Percentiles rank a stretch among this genome's conserved stretches.
phyloP scores from a whole-genome alignment of 2,797 vertebrate genomes.

The Kryptopterus vitreolus region DNA sequence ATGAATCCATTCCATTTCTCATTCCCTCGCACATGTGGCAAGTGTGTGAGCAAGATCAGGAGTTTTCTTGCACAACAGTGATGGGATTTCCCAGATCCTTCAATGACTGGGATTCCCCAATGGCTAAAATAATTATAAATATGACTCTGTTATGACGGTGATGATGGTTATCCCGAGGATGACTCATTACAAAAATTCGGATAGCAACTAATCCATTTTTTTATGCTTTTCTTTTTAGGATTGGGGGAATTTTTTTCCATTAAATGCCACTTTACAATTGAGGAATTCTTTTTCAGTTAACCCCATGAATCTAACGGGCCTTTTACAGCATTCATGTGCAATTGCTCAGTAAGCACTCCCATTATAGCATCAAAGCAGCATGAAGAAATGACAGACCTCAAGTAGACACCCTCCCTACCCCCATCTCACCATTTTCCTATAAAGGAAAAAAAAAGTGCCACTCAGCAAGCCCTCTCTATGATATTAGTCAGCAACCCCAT shows the following conservation, averaged over 20 bases:
- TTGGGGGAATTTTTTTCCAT: background rate
- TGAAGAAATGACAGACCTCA: conserved; percentile 40
- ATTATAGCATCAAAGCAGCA: conserved; percentile 40
- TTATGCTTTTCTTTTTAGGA: conserved; percentile 10
- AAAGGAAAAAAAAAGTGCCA: conserved; percentile 56
- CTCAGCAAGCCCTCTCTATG: conserved; percentile 60
- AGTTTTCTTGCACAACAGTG: conserved; percentile 3
- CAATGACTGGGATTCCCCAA: conserved; percentile 19
- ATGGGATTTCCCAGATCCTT: conserved; percentile 45
- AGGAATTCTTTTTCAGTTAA: conserved; percentile 28
- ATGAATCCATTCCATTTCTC: conserved; percentile 50
- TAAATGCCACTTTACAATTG: background rate
- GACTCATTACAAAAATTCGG: conserved; percentile 7
- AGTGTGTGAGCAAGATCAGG: conserved; percentile 33
- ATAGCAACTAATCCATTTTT: background rate
- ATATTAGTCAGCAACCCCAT: conserved; percentile 77
- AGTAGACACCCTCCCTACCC: conserved; percentile 17
- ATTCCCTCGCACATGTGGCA: conserved; percentile 13
- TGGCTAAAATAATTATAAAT: conserved; percentile 7
- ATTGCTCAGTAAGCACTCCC: conserved; percentile 26
- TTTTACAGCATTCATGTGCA: conserved; percentile 5
- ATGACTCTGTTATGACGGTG: background rate
- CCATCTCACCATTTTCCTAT: conserved; percentile 33
- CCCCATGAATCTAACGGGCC: conserved; percentile 17
- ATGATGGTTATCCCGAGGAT: conserved; percentile 17